Evolutionary conservation across 2,888 invertebrate species (phyloP).

Genomic region (Petrophora chlorosata): DNA sequence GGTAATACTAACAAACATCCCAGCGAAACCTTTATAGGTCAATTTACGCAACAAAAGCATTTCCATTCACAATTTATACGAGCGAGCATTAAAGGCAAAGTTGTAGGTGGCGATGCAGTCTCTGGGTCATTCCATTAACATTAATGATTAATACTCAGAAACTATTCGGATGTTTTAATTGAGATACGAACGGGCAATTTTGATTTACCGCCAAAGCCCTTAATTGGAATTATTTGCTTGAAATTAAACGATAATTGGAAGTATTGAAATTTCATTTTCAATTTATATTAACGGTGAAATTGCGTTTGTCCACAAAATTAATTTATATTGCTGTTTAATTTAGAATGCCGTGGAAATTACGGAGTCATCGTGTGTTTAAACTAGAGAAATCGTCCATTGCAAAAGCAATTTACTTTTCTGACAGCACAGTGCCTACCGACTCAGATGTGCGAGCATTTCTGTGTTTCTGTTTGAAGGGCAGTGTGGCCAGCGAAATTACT

Average conservation of each 20-base stretch:
- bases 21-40: neutral
- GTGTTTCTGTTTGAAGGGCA: too few relatives aligned
- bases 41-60: neutral
- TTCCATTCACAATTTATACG: conserved; percentile 3
- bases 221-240: conserved; percentile 54
- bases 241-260: conserved; percentile 41
- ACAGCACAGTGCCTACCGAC: too few relatives aligned
- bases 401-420: too few relatives aligned
- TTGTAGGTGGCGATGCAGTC: conserved; percentile 12
- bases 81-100: conserved; percentile 1
- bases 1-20: too few relatives aligned
- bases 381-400: too few relatives aligned
- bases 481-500: too few relatives aligned
- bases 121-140: conserved; percentile 50
- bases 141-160: conserved; percentile 58
- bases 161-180: conserved; percentile 66
- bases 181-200: conserved; percentile 44
- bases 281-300: conserved; percentile 24
- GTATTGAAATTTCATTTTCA: conserved; percentile 24
- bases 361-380: conserved; percentile 20
- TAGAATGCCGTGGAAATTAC: conserved; percentile 4
- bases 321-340: conserved; percentile 8
- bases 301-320: conserved; percentile 20
- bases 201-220: conserved; percentile 58
- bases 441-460: too few relatives aligned